These are phyloP conservation scores for Chanos chanos DNA, from an alignment of 2,797 vertebrate species.

Conservation along the genomic window DNA sequence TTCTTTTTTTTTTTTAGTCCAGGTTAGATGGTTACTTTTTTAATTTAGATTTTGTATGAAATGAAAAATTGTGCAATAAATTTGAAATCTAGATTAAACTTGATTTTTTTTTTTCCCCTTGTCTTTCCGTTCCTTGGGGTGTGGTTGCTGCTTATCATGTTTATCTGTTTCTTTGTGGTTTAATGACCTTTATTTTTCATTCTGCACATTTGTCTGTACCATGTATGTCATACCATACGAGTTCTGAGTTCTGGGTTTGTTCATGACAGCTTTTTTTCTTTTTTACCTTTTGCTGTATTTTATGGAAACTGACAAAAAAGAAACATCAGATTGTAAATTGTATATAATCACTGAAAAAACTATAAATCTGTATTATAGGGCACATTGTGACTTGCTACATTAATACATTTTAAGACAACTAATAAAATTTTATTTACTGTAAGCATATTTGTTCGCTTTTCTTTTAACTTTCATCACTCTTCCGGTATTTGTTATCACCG, in stretches of 20 bases:
- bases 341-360: slow-evolving; percentile 71
- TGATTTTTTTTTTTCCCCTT: slow-evolving; percentile 62
- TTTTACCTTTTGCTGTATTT: slow-evolving; percentile 69
- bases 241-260: slow-evolving; percentile 77
- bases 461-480: too few species aligned
- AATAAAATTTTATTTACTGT: slow-evolving; percentile 95
- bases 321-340: slow-evolving; percentile 85
- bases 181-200: slow-evolving; percentile 61
- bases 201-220: slow-evolving; percentile 67
- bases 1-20: slow-evolving; percentile 45
- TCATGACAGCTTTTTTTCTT: slow-evolving; percentile 85
- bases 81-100: slow-evolving; percentile 61
- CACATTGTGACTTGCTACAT: slow-evolving; percentile 78
- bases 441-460: too few species aligned
- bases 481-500: too few species aligned
- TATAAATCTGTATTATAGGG: slow-evolving; percentile 76
- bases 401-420: slow-evolving; percentile 77
- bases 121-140: too few species aligned
- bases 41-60: slow-evolving; percentile 54
- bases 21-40: slow-evolving; percentile 40
- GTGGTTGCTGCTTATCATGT: slow-evolving; percentile 60
- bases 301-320: slow-evolving; percentile 63
- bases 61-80: slow-evolving; percentile 88
- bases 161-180: slow-evolving; percentile 62
- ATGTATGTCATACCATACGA: slow-evolving; percentile 62